Conservation (phyloP, 2,888 invertebrate species). For the Barypeithes pellucidus region DNA sequence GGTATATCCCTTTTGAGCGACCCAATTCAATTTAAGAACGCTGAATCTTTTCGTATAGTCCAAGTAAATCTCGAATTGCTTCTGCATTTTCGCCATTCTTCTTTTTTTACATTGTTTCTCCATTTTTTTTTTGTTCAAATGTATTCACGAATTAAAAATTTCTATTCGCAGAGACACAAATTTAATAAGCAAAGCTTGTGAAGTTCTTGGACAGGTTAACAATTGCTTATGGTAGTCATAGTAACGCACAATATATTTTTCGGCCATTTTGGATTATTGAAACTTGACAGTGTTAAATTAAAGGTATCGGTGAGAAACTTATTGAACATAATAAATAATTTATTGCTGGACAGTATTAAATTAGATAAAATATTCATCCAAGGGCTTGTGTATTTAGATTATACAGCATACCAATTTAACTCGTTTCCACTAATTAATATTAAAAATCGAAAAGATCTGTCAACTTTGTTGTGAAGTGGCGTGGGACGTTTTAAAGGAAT, state of each 20-base stretch:
- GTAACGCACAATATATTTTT: background rate
- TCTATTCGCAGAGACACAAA: no score
- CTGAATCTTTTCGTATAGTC: slow-evolving; percentile 39
- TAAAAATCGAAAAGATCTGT: no score
- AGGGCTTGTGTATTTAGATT: no score
- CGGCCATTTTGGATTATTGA: slow-evolving; percentile 4
- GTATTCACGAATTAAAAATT: no score
- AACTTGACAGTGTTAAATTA: slow-evolving; percentile 2
- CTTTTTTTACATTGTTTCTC: background rate
- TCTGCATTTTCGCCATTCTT: slow-evolving; percentile 7
- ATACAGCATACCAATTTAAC: no score
- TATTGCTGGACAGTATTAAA: background rate
- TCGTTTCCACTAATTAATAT: no score
- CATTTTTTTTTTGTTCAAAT: background rate
- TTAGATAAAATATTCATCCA: no score
- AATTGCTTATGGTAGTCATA: slow-evolving; percentile 11
- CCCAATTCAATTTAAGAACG: slow-evolving; percentile 45
- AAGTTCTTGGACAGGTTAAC: slow-evolving; percentile 5
- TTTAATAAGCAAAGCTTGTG: slow-evolving; percentile 12
- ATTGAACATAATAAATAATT: background rate
- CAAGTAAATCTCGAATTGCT: slow-evolving; percentile 49
- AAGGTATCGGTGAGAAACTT: background rate
- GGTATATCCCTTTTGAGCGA: slow-evolving; percentile 27
- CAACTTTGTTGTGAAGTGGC: no score
- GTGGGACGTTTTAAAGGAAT: no score